Base-by-base conservation (phyloP, 2,113 vertebrate species). In the Struthidea cinerea region DNA sequence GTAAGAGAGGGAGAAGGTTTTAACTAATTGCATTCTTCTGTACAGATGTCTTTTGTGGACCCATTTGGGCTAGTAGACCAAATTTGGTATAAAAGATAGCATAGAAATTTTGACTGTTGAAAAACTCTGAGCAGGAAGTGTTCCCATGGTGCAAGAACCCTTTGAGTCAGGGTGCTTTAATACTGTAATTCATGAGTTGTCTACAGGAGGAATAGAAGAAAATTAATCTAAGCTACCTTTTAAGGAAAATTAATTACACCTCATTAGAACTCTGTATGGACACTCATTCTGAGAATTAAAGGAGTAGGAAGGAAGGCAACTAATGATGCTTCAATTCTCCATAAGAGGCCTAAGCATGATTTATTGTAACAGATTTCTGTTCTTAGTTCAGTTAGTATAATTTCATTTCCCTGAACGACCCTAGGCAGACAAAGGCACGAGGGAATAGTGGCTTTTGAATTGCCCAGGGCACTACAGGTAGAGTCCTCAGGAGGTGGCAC, bases 221-320 rank as follows among this genome's bases (percentile, higher is more conserved):
- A 92, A 68, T 83, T 94, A 74, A 94, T 84, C 70, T 89, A 60
- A 94, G 44, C 61, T 79, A n/a, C 65, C 44, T 92, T 93, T 78
- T 52, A 88, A 90, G 57, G 57, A 79, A 90, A 79, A 87, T 87
- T 84, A 95, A 84, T 92, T 93, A 89, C 93, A 55, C 60, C 42
- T 87, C 68, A 64, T 93, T 91, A 89, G 61, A 93, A 81, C 65
- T 82, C 84, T 84, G 33, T 94, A 65, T 70, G 87, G 81, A 78
- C 64, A 61, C 41, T 77, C n/a, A 70, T 89, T 93, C 55, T 91
- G n/a, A 91, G 46, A 84, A 93, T 84, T 89, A 93, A 89, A 94
- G 73, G 47, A 39, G 10, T 59, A 42, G 53, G 64, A 91, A 74
- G 11, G 46, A n/a, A 84, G 39, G 28, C 1, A 7, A 93, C 78